Evolutionary conservation across 2,113 vertebrate species (phyloP), one percentile per base, ranked within the genome.

Genomic region (Orthonyx spaldingii): DNA sequence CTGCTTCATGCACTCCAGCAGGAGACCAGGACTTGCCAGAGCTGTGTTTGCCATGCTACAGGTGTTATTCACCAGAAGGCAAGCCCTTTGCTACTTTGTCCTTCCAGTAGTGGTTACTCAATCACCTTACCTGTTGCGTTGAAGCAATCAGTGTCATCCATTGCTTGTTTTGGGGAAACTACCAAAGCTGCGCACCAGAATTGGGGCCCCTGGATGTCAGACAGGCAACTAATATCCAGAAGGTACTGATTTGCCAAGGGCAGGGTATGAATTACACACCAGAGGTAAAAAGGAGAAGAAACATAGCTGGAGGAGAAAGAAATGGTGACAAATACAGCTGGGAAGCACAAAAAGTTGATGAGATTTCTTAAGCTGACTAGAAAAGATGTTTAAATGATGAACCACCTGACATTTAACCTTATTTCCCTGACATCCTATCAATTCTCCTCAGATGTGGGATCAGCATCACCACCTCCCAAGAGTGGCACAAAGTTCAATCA

Each of bases 171-270:
- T 33, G 23, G 32, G 39, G 28, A 21, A 90, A 44, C 0, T 1
- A 24, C 21, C 52, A 44, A 17, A 69, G 70, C 42, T 16, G 1
- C 5, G 9, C 32, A 56, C 23, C 28, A 56, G 63, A 88, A 55
- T 3, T 0, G 0, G 19, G 12, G n/a, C 9, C 35, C n/a, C 22
- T n/a, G 33, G 19, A 32, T 47, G 33, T 23, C 6, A 8, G 28
- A 49, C 26, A 33, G 60, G 50, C 55, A 78, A 33, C 23, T 35
- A 69, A 53, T 39, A 90, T 13, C 46, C 75, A 66, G 27, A 69
- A 52, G 22, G 11, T 33, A 32, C 13, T 28, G 12, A 20, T 82
- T 84, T 9, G 3, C 46, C 47, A 74, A 16, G 21, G 23, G 10
- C 44, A 72, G 33, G 26, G 35, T 37, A 28, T 11, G 24, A 84